These are phyloP conservation scores for Andricus quercusramuli DNA, from an alignment of 2,888 invertebrate species.

Conservation along the genomic window DNA sequence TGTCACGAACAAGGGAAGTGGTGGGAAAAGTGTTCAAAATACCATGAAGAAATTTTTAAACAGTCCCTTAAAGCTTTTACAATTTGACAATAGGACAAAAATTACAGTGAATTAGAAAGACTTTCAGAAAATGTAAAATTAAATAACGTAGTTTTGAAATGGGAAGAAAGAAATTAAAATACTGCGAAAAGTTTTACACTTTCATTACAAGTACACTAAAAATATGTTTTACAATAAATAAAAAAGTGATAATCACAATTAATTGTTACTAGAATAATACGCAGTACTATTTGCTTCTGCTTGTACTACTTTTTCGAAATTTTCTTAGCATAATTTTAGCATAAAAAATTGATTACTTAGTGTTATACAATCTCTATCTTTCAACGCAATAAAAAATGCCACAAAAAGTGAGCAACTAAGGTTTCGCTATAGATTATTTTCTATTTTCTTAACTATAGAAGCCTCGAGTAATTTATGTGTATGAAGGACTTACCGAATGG, in stretches of 20 bases:
- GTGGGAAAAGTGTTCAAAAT: too few relatives aligned
- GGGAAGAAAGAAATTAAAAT: not conserved
- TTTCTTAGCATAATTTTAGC: not conserved
- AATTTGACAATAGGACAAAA: too few relatives aligned
- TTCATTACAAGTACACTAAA: too few relatives aligned
- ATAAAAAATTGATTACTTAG: not conserved
- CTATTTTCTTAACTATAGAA: conserved; percentile 28
- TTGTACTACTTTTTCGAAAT: not conserved
- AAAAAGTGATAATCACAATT: not conserved
- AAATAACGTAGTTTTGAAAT: too few relatives aligned
- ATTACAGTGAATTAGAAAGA: too few relatives aligned
- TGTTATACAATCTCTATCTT: not conserved
- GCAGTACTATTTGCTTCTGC: not conserved
- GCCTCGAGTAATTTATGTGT: conserved; percentile 23
- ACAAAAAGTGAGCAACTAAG: conserved; percentile 4
- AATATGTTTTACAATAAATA: not conserved
- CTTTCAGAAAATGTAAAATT: too few relatives aligned
- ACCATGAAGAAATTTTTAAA: too few relatives aligned
- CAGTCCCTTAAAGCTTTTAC: too few relatives aligned
- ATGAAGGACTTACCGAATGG: conserved; percentile 57
- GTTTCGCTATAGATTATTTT: conserved; percentile 32
- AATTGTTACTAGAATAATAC: conserved; percentile 11
- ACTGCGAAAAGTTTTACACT: too few relatives aligned
- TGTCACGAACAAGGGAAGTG: too few relatives aligned
- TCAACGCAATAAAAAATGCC: not conserved